Conservation (phyloP, 2,888 invertebrate species). For the Hypolimnas misippus region DNA sequence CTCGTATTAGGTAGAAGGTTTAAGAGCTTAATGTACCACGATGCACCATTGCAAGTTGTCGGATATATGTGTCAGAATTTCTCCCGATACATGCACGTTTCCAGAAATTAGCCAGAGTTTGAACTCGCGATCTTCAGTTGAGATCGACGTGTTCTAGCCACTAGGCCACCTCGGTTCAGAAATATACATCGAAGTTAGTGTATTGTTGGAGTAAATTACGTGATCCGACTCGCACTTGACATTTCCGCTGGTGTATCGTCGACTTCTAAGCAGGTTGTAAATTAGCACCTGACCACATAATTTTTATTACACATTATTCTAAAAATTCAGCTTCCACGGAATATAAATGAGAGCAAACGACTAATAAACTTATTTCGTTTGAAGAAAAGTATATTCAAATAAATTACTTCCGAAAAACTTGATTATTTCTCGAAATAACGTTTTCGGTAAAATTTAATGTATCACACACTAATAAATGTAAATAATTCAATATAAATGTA, state of each 20-base stretch:
- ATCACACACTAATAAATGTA: background rate
- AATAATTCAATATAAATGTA: background rate
- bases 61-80: too few relatives aligned
- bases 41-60: too few relatives aligned
- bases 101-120: too few relatives aligned
- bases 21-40: too few relatives aligned
- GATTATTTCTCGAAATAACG: constrained; percentile 1
- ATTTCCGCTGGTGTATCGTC: background rate
- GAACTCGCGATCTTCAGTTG: too few relatives aligned
- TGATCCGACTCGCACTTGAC: background rate
- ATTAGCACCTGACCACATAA: constrained; percentile 12
- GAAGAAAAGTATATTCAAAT: constrained; percentile 5
- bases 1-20: too few relatives aligned
- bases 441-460: background rate
- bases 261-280: constrained; percentile 6
- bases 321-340: constrained; percentile 18
- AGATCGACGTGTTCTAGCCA: too few relatives aligned
- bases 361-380: constrained; percentile 21
- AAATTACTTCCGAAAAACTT: constrained; percentile 2
- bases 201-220: background rate
- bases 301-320: constrained; percentile 19
- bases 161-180: too few relatives aligned
- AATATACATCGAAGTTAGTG: too few relatives aligned
- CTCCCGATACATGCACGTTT: too few relatives aligned
- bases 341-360: constrained; percentile 16